A percentile compares a stretch with the other conserved stretches of the same genome.
These are phyloP conservation scores for Netelia virgata DNA, from an alignment of 2,888 invertebrate species.

Conservation along the genomic window DNA sequence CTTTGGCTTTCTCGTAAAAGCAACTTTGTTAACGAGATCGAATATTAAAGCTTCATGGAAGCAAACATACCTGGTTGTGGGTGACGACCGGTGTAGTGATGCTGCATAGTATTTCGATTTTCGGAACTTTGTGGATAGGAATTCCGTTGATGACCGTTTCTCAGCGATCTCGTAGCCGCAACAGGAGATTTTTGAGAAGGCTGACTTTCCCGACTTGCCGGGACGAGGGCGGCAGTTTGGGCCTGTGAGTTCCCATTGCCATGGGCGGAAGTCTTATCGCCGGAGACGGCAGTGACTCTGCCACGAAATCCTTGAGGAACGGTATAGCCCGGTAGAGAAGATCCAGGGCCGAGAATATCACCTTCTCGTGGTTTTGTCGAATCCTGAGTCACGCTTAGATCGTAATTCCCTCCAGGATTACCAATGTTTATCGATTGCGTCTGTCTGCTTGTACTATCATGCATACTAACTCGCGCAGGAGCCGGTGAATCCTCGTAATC, in stretches of 20 bases:
- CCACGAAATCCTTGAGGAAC: conserved; percentile 90
- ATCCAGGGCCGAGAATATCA: conserved; percentile 88
- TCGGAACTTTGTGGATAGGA: conserved; percentile 29
- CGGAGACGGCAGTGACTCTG: conserved; percentile 88
- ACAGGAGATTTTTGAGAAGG: conserved; percentile 71
- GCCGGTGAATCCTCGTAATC: conserved; percentile 79
- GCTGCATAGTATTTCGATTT: conserved; percentile 42
- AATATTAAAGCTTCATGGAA: background rate
- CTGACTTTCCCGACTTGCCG: conserved; percentile 67
- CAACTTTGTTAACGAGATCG: background rate
- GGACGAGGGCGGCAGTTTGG: conserved; percentile 87
- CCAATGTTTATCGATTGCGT: conserved; percentile 89
- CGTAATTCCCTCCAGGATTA: conserved; percentile 86
- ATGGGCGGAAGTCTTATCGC: conserved; percentile 86
- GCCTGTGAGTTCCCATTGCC: conserved; percentile 88
- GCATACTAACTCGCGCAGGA: conserved; percentile 68
- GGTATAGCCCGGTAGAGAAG: conserved; percentile 89
- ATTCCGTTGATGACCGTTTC: conserved; percentile 71
- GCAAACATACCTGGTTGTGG: conserved; percentile 54
- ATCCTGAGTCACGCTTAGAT: conserved; percentile 88
- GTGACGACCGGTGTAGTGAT: conserved; percentile 22
- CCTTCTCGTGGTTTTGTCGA: conserved; percentile 86
- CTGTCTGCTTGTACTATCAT: conserved; percentile 81
- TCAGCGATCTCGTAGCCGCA: conserved; percentile 78
- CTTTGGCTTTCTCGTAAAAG: background rate